These are phyloP conservation scores for Neoniphon sammara DNA, from an alignment of 2,797 vertebrate genomes.

Conservation along the genomic window DNA sequence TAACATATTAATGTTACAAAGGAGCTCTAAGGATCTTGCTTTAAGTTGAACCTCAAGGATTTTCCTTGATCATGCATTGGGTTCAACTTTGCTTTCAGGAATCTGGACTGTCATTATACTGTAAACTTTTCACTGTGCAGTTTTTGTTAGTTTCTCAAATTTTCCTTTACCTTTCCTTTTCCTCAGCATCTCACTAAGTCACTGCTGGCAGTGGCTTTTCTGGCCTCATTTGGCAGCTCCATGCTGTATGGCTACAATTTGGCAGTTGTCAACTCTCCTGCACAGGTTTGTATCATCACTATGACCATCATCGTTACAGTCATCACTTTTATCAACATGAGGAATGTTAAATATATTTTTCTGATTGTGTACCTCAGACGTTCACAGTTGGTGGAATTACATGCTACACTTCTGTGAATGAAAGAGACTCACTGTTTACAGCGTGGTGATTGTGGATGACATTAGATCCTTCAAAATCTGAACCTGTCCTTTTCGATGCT, in stretches of 20 bases:
- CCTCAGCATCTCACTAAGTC: constrained; percentile 84
- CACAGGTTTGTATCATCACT: constrained; percentile 81
- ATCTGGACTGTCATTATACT: neutral
- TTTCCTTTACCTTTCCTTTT: constrained; percentile 19
- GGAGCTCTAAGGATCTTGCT: neutral
- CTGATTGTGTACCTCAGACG: no score
- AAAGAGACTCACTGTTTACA: no score
- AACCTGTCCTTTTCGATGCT: neutral
- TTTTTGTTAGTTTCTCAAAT: constrained; percentile 4
- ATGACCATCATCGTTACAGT: neutral
- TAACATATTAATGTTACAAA: neutral
- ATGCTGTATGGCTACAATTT: constrained; percentile 93
- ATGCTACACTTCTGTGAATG: no score
- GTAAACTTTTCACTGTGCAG: neutral
- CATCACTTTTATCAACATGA: no score
- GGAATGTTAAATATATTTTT: neutral
- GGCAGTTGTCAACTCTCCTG: constrained; percentile 91
- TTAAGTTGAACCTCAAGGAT: neutral
- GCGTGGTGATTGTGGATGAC: neutral
- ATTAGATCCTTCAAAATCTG: neutral
- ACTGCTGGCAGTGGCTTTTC: constrained; percentile 85
- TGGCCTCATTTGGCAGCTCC: constrained; percentile 91
- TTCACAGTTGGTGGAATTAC: no score
- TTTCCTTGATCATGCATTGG: no score
- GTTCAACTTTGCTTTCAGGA: neutral